Percentiles rank a stretch among this genome's conserved stretches.
phyloP scores from a whole-genome alignment of 2,113 vertebrate genomes.

The Heloderma charlesbogerti region DNA sequence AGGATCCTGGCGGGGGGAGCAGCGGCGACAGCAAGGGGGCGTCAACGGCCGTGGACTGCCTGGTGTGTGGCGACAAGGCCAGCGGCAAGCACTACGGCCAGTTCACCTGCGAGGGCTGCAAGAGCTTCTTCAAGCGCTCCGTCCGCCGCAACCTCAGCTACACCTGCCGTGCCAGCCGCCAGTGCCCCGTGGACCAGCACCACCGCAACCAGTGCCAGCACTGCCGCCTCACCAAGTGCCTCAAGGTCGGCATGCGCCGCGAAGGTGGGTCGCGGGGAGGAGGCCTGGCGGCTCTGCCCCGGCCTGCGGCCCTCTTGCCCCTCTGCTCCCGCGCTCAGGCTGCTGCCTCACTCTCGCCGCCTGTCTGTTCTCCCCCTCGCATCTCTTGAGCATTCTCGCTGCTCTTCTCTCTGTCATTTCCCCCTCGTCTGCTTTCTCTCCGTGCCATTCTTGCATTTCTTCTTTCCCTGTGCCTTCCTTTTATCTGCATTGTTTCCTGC shows the following conservation, averaged over 20 bases:
- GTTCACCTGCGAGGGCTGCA: slow-evolving; percentile 90
- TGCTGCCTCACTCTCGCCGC: background rate
- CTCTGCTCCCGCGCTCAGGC: no score
- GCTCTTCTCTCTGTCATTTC: no score
- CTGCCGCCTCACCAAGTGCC: slow-evolving; percentile 88
- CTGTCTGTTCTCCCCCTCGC: background rate
- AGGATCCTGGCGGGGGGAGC: slow-evolving; percentile 80
- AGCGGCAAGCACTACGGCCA: slow-evolving; percentile 90
- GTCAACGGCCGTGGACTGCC: slow-evolving; percentile 83
- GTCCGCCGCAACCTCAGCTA: slow-evolving; percentile 88
- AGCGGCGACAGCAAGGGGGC: slow-evolving; percentile 74
- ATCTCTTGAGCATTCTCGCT: background rate
- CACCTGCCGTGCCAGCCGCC: slow-evolving; percentile 86
- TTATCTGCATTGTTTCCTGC: background rate
- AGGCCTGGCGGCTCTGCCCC: background rate
- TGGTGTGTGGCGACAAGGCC: slow-evolving; percentile 90
- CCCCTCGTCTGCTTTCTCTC: fast-evolving
- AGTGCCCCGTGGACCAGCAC: slow-evolving; percentile 89
- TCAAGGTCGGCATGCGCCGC: slow-evolving; percentile 88
- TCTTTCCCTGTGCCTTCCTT: background rate
- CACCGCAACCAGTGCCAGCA: slow-evolving; percentile 90
- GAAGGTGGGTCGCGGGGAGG: slow-evolving; percentile 77
- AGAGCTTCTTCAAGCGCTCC: slow-evolving; percentile 91
- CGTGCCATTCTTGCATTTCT: background rate
- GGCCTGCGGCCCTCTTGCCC: fast-evolving